Conservation (phyloP, 1,140 invertebrate genomes). For the Drosophila setifemur region DNA sequence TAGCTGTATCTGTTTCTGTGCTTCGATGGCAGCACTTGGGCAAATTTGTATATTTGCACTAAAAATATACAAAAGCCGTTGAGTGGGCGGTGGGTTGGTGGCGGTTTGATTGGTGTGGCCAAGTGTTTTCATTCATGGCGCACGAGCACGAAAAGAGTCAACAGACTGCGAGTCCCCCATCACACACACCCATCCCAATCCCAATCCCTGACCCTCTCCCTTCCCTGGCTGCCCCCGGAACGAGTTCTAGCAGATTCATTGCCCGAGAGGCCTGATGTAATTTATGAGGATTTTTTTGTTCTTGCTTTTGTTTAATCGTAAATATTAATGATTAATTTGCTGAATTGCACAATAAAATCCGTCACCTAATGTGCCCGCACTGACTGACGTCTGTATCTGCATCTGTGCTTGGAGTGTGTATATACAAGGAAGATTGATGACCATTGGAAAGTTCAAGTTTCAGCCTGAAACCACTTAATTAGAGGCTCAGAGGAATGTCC, state of each 20-base stretch:
- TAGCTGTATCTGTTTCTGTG: conserved; percentile 4
- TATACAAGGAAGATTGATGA: conserved; percentile 63
- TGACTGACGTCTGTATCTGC: conserved; percentile 7
- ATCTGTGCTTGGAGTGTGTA: not conserved
- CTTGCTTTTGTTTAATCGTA: conserved; percentile 38
- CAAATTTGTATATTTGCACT: conserved; percentile 70
- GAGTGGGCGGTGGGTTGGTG: conserved; percentile 1
- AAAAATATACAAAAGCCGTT: conserved; percentile 61
- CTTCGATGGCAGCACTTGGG: conserved; percentile 41
- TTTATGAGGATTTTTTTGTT: conserved; percentile 61
- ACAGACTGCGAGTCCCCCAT: conserved; percentile 31
- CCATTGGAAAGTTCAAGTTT: conserved; percentile 9
- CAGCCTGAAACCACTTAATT: conserved; percentile 57
- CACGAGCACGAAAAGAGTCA: conserved; percentile 57
- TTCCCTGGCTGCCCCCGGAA: not conserved
- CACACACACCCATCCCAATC: conserved; percentile 1
- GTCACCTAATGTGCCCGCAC: conserved; percentile 25
- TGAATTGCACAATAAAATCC: conserved; percentile 28
- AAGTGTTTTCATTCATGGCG: conserved; percentile 71
- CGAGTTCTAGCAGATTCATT: not conserved
- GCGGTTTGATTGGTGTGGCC: conserved; percentile 58
- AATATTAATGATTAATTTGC: conserved; percentile 72
- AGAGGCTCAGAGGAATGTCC: conserved; percentile 42
- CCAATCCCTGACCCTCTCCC: too few species aligned
- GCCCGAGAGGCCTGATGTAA: conserved; percentile 21